phyloP scores from a whole-genome alignment of 2,797 vertebrate species.

The Strix occidentalis region DNA sequence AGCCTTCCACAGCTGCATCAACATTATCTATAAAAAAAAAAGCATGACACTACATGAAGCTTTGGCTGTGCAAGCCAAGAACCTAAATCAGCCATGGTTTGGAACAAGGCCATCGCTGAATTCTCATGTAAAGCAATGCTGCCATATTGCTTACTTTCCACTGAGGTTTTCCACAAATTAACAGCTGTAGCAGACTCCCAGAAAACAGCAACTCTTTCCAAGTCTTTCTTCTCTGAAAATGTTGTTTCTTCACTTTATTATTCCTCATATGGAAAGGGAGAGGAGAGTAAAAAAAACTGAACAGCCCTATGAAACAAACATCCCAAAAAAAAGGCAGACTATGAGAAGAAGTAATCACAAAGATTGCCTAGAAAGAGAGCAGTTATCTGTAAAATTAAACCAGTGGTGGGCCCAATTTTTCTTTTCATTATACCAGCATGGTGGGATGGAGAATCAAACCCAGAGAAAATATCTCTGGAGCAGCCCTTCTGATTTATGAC shows the following conservation, averaged over 20 bases:
- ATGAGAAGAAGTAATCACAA: slow-evolving; percentile 40
- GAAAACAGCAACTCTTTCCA: slow-evolving; percentile 65
- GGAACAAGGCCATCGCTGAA: slow-evolving; percentile 66
- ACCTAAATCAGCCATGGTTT: slow-evolving; percentile 60
- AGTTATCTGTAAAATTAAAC: slow-evolving; percentile 57
- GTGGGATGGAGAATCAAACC: slow-evolving; percentile 46
- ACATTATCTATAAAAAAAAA: slow-evolving; percentile 60
- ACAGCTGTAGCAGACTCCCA: slow-evolving; percentile 73
- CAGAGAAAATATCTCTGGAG: slow-evolving; percentile 57
- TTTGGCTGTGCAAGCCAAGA: slow-evolving; percentile 42
- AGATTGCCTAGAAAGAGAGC: slow-evolving; percentile 48
- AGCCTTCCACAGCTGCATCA: slow-evolving; percentile 72
- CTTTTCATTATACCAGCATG: slow-evolving; percentile 48
- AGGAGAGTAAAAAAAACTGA: not conserved
- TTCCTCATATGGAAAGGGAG: slow-evolving; percentile 52
- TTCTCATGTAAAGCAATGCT: slow-evolving; percentile 58
- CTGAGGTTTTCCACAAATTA: slow-evolving; percentile 74
- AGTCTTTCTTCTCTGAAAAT: slow-evolving; percentile 73
- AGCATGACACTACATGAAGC: slow-evolving; percentile 56
- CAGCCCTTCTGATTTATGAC: slow-evolving; percentile 53
- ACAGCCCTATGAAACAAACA: not conserved
- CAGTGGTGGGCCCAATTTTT: slow-evolving; percentile 43
- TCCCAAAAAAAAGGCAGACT: not conserved
- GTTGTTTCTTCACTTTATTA: slow-evolving; percentile 54
- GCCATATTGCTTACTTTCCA: slow-evolving; percentile 74